Conservation (phyloP, 2,797 vertebrate species). For the Todus mexicanus region DNA sequence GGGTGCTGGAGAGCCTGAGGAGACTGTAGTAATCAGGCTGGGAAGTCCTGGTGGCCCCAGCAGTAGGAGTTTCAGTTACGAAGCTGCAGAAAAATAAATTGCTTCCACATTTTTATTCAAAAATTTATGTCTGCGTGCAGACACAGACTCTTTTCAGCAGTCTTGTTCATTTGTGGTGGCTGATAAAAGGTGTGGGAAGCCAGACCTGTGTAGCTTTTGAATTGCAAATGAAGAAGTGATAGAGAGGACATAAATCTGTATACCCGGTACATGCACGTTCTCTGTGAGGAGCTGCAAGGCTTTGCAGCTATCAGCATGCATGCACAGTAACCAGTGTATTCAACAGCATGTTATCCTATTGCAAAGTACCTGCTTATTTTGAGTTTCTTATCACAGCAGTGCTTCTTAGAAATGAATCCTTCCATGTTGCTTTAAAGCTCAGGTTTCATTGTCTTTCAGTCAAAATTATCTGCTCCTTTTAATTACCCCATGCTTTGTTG, state of each 20-base stretch:
- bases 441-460: neutral
- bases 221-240: neutral
- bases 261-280: rapidly evolving
- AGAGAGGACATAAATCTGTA: neutral
- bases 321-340: neutral
- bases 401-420: neutral
- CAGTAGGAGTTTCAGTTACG: neutral
- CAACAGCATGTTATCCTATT: neutral
- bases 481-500: neutral
- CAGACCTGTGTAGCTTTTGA: neutral
- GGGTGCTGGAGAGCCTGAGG: neutral
- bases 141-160: neutral
- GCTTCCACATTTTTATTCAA: neutral
- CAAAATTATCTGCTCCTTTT: neutral
- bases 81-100: neutral
- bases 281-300: neutral
- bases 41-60: neutral
- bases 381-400: neutral
- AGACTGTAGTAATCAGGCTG: neutral
- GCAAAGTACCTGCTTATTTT: neutral
- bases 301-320: neutral
- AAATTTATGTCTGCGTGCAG: neutral
- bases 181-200: neutral
- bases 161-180: neutral
- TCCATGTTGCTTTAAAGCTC: neutral